Base-by-base conservation (phyloP, 2,113 vertebrate genomes). In the Sinocyclocheilus anshuiensis region DNA sequence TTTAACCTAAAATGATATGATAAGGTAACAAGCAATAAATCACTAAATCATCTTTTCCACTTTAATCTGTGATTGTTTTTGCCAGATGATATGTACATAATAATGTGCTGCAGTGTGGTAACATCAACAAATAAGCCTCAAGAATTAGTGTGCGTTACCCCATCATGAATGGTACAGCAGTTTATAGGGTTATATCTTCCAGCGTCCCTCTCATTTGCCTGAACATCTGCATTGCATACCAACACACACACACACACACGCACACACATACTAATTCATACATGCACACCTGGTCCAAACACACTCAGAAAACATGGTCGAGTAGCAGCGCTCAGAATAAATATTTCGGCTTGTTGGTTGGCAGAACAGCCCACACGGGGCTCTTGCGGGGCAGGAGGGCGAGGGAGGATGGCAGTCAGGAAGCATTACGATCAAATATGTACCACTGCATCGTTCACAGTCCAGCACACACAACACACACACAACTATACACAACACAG, bases 291-390 rank as follows among this genome's bases (percentile, higher is more conserved):
- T 24, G 53, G 72, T 61, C 84, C 63, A 82, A 78, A 84, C 86
- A 87, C 76, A 74, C 77, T 83, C 75, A 88, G 65, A 81, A 71
- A 77, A 45, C 81, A 67, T 8, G 53, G 16, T 16, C 65, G 75
- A 71, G 16, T 18, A 4, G 15, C 65, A 78, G 61, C 13, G 36
- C 67, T 85, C 65, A 39, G 36, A 86, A 84, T 88, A 87, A 87
- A 87, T 86, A 89, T 87, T 88, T 91, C 81, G 81, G 29, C 85
- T 79, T 48, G 88, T 86, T 84, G 84, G 85, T 78, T 29, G 79
- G 87, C 83, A 86, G 71, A 83, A 84, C 65, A 84, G 50, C 55
- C 12, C 72, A 87, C 50, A 42, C 12, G 4, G 65, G 16, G 77
- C 69, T 63, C 48, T 74, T 29, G 3, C 2, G 65, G 81, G 81